Evolutionary conservation across 1,140 invertebrate genomes (phyloP).

Genomic region (Drosophila seguyi): DNA sequence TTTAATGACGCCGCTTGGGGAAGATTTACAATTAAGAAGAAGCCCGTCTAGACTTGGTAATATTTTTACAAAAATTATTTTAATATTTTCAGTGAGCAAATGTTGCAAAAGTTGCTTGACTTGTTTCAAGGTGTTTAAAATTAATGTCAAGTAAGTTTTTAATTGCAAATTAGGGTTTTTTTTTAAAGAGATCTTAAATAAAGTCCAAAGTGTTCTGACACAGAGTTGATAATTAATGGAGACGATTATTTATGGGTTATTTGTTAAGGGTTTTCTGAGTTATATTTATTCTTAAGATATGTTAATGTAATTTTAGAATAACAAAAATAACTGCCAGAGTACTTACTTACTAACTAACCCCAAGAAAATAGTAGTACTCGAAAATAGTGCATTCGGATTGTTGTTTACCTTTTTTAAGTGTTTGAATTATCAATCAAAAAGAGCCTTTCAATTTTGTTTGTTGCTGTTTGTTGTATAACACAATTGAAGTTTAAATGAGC

Average conservation of each 20-base stretch:
- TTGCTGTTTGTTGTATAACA: slow-evolving; percentile 49
- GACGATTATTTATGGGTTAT: not conserved
- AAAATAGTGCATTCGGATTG: no score
- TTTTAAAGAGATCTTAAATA: not conserved
- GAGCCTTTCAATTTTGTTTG: no score
- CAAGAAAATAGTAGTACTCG: no score
- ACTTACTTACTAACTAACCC: no score
- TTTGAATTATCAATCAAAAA: not conserved
- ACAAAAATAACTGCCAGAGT: no score
- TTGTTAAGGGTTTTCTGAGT: not conserved
- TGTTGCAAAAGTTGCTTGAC: slow-evolving; percentile 25
- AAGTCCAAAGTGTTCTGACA: not conserved
- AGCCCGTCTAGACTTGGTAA: slow-evolving; percentile 11
- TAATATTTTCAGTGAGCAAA: slow-evolving; percentile 3
- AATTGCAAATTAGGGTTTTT: slow-evolving; percentile 19
- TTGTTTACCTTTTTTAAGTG: no score
- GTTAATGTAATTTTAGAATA: not conserved
- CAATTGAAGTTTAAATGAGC: slow-evolving; percentile 37
- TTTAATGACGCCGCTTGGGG: not conserved
- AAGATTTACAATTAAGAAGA: not conserved
- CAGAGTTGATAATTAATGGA: not conserved
- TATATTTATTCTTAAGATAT: not conserved
- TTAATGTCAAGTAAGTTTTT: slow-evolving; percentile 33
- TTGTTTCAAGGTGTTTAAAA: slow-evolving; percentile 26
- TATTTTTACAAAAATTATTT: not conserved